Evolutionary conservation across 2,797 vertebrate species (phyloP).

Genomic region (Gorsachius magnificus): DNA sequence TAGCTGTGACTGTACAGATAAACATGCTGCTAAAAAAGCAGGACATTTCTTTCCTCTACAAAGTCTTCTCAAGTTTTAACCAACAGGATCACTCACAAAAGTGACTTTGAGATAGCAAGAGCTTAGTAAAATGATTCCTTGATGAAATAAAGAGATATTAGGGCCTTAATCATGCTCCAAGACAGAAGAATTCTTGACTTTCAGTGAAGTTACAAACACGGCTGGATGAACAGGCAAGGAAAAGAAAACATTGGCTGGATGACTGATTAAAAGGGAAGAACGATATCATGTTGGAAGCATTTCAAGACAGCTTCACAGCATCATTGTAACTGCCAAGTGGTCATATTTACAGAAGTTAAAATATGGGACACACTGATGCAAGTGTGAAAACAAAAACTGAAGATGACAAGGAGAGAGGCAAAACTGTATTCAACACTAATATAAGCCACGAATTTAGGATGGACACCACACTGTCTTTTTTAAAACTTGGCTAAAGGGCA

Average conservation of each 20-base stretch:
- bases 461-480: background rate
- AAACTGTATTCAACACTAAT: background rate
- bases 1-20: background rate
- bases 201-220: background rate
- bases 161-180: background rate
- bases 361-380: background rate
- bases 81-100: background rate
- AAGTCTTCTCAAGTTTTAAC: background rate
- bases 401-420: background rate
- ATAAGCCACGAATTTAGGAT: background rate
- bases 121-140: background rate
- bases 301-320: background rate
- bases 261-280: conserved; percentile 6
- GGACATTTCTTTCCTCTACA: background rate
- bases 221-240: background rate
- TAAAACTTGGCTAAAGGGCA: background rate
- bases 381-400: background rate
- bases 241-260: conserved; percentile 24
- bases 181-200: conserved; percentile 44
- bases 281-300: background rate
- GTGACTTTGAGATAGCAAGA: background rate
- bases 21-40: background rate
- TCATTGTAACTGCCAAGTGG: background rate
- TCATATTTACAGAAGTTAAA: background rate
- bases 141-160: background rate